Evolutionary conservation across 1,140 invertebrate genomes (phyloP).

Genomic region (Brachionus angularis): DNA sequence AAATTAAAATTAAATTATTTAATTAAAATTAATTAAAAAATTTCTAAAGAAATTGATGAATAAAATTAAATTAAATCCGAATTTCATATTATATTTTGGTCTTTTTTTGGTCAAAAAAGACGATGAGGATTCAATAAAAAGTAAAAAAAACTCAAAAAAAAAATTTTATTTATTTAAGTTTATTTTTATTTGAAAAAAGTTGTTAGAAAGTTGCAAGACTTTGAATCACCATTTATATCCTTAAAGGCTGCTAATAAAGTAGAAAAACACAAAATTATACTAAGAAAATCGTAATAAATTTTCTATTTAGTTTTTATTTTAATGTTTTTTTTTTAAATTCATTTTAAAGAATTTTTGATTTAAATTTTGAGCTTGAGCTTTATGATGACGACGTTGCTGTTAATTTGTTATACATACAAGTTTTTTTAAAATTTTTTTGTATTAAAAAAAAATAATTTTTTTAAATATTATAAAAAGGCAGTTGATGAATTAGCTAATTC

Average conservation of each 20-base stretch:
- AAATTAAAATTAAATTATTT: slow-evolving; percentile 1
- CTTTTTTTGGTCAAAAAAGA: slow-evolving; percentile 77
- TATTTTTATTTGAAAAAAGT: too few species aligned
- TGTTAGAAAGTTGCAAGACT: slow-evolving; percentile 80
- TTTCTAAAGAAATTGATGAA: slow-evolving; percentile 67
- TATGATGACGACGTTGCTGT: slow-evolving; percentile 73
- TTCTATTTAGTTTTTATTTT: not conserved
- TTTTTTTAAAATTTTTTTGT: slow-evolving; percentile 35
- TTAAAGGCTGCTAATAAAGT: slow-evolving; percentile 64
- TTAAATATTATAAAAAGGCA: not conserved
- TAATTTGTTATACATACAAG: slow-evolving; percentile 79
- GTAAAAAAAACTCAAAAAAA: too few species aligned
- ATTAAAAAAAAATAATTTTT: not conserved
- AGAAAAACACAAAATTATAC: slow-evolving; percentile 53
- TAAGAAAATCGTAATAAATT: slow-evolving; percentile 53
- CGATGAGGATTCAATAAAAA: slow-evolving; percentile 63
- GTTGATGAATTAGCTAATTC: slow-evolving; percentile 12
- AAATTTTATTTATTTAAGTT: too few species aligned
- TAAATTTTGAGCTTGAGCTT: slow-evolving; percentile 73
- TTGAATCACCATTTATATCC: slow-evolving; percentile 91
- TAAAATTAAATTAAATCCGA: slow-evolving; percentile 69
- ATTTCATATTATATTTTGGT: slow-evolving; percentile 78
- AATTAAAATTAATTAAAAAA: not conserved
- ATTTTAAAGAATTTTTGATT: slow-evolving; percentile 69
- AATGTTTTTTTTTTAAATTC: slow-evolving; percentile 5